A percentile compares a stretch with the other conserved stretches of the same genome.
These are phyloP conservation scores for Barnardius zonarius DNA, from an alignment of 2,113 vertebrate genomes.

Conservation along the genomic window DNA sequence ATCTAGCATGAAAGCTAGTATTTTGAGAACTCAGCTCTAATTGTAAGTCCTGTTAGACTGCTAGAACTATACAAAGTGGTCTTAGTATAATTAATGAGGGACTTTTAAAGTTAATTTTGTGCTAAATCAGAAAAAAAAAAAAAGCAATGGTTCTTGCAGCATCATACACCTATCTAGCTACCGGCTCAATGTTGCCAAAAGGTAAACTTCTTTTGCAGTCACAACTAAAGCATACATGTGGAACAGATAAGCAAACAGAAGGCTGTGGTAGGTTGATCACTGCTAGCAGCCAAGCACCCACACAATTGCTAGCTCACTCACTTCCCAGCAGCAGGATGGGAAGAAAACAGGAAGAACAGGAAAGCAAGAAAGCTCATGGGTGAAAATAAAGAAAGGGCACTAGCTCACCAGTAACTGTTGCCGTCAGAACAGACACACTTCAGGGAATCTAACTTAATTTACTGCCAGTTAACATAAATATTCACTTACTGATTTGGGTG, in stretches of 20 bases:
- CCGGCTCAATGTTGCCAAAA: neutral
- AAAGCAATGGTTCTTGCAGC: neutral
- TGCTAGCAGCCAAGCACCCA: neutral
- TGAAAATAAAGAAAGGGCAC: neutral
- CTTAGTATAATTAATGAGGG: neutral
- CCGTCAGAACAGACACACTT: neutral
- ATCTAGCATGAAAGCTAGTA: neutral
- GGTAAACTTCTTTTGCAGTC: neutral
- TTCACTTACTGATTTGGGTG: neutral
- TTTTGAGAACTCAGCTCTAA: neutral
- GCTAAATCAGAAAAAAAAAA: neutral
- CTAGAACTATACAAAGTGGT: neutral
- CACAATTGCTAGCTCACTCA: neutral
- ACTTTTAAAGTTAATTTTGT: neutral
- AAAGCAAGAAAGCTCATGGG: neutral
- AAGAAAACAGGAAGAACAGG: neutral
- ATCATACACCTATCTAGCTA: neutral
- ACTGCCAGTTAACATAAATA: neutral
- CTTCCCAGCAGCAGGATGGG: neutral
- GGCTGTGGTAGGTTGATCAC: neutral
- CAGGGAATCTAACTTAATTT: neutral
- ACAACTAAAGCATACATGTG: neutral
- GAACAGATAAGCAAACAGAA: neutral
- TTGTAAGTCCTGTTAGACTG: neutral
- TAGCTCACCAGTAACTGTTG: neutral